Base-by-base conservation (phyloP, 2,888 invertebrate genomes). In the Mesorhabditis spiculigera region DNA sequence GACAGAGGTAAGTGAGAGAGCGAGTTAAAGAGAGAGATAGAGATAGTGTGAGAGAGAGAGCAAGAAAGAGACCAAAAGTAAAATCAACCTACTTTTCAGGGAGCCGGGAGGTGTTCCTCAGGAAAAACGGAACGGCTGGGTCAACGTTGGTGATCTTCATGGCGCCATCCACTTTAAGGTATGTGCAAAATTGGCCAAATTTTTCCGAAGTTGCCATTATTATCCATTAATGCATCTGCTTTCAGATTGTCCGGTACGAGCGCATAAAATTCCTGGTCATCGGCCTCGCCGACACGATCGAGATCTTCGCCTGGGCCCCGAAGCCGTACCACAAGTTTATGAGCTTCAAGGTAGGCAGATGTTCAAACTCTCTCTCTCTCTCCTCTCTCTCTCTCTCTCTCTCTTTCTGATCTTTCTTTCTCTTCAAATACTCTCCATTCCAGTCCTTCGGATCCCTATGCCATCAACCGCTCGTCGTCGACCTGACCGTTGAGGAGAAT, bases 261-360 rank as follows among this genome's bases (percentile, higher is more conserved):
- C 90, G 97, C 87, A 99, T 99, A 88, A 98, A 98, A 90, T 99
- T 99, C 90, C 91, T 99, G 86, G 97, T 99, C 84, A 97, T 99
- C 87, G 98, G 97, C 81, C 90, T 99, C 84, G 94, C 95, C 88
- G 96, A 96, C 89, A 95, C 95, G 83, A 95, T 99, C 87, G 97
- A 98, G 89, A 98, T 99, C 84, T 99, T 98, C 89, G 98, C 98
- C 69, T 99, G 98, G 98, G 98, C 98, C 74, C 97, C 98, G 66
- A 97, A 97, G 90, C 98, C 98, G 77, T 98, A 98, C 90, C 97
- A 97, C 90, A 98, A 98, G 90, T 99, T 98, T 88, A 99, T 98
- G 98, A 96, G 97, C 84, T 99, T 98, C 89, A 99, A 99, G 90
- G 90, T 89, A 69, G 28, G 69, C 10, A 13, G 58, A 50, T 1